Base-by-base conservation (phyloP, 2,797 vertebrate genomes). In the Tenualosa ilisha region DNA sequence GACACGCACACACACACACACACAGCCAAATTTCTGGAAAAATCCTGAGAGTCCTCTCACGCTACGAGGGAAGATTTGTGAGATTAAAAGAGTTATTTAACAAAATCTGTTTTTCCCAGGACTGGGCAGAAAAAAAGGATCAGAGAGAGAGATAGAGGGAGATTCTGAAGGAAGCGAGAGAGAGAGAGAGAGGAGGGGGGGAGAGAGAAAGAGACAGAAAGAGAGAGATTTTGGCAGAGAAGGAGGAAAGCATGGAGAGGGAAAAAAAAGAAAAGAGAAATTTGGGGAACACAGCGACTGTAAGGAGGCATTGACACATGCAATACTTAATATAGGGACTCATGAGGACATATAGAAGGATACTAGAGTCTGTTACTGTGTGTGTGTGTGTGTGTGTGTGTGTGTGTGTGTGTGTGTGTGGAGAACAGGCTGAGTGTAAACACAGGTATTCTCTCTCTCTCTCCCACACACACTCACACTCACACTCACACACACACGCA, bases 61-160 rank as follows among this genome's bases (percentile, higher is more conserved):
- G 79, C 83, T 61, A 86, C 31, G 81, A 85, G 83, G 82, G 81
- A 84, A 87, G 68, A 75, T 85, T 65, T 85, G 84, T 83, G 84
- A 85, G 84, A 87, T 89, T 89, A 87, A 61, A 87, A 61, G 65
- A 85, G 82, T 87, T 89, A 89, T 81, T 88, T 82, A 86, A 65
- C 81, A 84, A 84, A 88, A 88, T 86, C 89, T 86, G 87, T 84
- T 82, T 82, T 87, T 49, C 81, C 13, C 12, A 83, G 84, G 37
- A 75, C 13, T 1, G 31, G 31, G 5, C 37, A 17, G 68, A 75
- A 75, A 40, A 40, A 24, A 72, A 46, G 24, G 63, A n/a, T n/a
- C 22, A 63, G 59, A 24, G 40, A 85, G 53, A 79, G 85, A 56
- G 72, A 46, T 43, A 83, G 15, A 83, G 46, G 50, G 17, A 84